phyloP scores from a whole-genome alignment of 2,888 invertebrate genomes.

The Oscheius onirici region DNA sequence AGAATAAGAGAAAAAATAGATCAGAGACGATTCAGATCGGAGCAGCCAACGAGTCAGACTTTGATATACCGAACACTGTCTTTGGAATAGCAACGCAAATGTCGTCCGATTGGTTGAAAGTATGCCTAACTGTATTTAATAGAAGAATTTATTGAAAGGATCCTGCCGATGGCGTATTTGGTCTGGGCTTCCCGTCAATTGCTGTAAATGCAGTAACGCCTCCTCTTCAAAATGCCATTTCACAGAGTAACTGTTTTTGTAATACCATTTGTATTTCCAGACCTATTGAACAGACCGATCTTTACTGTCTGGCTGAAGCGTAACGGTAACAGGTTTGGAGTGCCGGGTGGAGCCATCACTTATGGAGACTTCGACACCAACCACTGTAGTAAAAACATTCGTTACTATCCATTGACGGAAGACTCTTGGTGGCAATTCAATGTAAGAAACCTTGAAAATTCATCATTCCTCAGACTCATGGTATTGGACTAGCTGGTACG shows the following conservation, averaged over 20 bases:
- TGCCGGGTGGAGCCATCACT: constrained; percentile 43
- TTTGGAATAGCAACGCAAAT: constrained; percentile 57
- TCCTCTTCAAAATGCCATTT: constrained; percentile 89
- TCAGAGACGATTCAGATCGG: constrained; percentile 40
- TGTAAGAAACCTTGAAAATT: not conserved
- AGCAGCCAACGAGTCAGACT: constrained; percentile 37
- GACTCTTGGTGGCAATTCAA: constrained; percentile 8
- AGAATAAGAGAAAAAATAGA: not conserved
- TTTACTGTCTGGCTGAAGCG: constrained; percentile 47
- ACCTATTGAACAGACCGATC: constrained; percentile 38
- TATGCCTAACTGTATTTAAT: not conserved
- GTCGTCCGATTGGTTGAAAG: constrained; percentile 47
- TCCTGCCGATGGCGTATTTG: constrained; percentile 44
- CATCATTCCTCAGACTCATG: not conserved
- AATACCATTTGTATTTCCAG: not conserved
- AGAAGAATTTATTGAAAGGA: constrained; percentile 13
- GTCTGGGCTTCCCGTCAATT: constrained; percentile 77
- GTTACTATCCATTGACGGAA: constrained; percentile 22
- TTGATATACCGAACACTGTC: constrained; percentile 52
- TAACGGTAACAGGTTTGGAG: constrained; percentile 30
- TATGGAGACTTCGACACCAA: constrained; percentile 63
- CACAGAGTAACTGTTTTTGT: constrained; percentile 75
- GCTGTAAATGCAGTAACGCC: constrained; percentile 89
- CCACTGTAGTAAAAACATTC: constrained; percentile 37
- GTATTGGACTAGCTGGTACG: not conserved